A percentile compares a stretch with the other conserved stretches of the same genome.
Conservation (phyloP, 2,888 invertebrate genomes). For the Frankliniella intonsa region DNA sequence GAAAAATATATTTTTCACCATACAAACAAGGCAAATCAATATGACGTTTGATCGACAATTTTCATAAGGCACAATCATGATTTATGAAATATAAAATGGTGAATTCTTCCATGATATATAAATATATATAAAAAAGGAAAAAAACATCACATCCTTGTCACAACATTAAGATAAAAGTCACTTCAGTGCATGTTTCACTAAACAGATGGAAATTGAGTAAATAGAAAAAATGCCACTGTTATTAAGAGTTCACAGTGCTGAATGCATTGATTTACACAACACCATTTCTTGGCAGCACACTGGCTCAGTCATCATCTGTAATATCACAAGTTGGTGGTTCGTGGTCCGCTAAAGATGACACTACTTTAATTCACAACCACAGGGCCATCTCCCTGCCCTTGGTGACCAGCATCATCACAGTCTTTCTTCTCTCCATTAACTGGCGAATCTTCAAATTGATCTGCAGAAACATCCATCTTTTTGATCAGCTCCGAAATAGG, state of each 20-base stretch:
- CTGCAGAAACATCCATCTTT: neutral
- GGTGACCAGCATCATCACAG: neutral
- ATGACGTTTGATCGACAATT: conserved; percentile 23
- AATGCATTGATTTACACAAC: neutral
- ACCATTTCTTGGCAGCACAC: conserved; percentile 1
- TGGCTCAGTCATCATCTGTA: conserved; percentile 8
- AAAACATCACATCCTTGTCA: conserved; percentile 22
- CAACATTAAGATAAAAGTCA: conserved; percentile 23
- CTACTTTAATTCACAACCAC: neutral
- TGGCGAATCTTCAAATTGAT: conserved; percentile 5
- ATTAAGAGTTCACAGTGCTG: neutral
- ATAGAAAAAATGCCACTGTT: neutral
- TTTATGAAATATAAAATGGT: neutral
- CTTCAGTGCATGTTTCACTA: neutral
- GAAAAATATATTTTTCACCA: conserved; percentile 19
- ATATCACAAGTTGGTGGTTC: conserved; percentile 8
- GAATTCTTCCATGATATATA: conserved; percentile 17
- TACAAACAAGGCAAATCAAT: neutral
- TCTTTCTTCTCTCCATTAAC: conserved; percentile 23
- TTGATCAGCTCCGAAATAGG: neutral
- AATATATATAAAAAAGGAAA: neutral
- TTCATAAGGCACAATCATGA: conserved; percentile 14
- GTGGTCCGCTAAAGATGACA: neutral
- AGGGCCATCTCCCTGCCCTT: neutral
- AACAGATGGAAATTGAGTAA: neutral